Conservation (phyloP, 2,797 vertebrate genomes). For the Acomys russatus region DNA sequence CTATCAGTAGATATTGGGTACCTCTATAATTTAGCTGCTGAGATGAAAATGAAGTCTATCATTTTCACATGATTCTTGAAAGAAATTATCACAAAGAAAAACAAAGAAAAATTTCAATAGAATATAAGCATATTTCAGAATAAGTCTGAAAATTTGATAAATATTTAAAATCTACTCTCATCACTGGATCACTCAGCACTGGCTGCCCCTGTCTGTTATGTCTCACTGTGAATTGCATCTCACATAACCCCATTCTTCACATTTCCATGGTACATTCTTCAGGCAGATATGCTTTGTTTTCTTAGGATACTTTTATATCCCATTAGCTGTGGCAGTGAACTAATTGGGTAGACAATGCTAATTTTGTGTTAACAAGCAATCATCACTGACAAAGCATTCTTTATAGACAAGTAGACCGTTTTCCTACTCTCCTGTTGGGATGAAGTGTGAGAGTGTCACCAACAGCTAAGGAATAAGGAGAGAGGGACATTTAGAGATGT, state of each 20-base stretch:
- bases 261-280: background rate
- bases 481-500: background rate
- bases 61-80: background rate
- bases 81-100: background rate
- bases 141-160: background rate
- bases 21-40: background rate
- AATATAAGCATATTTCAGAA: background rate
- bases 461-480: background rate
- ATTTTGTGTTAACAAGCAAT: constrained; percentile 47
- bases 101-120: background rate
- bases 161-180: background rate
- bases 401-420: background rate
- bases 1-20: background rate
- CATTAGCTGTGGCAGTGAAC: background rate
- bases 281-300: background rate
- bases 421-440: background rate
- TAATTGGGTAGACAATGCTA: constrained; percentile 2
- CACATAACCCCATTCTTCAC: background rate
- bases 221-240: background rate
- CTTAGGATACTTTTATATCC: background rate
- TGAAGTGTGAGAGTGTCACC: background rate
- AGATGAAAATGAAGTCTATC: background rate
- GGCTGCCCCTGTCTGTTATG: background rate
- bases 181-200: fast-evolving
- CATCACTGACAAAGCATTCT: background rate